Evolutionary conservation across 2,113 vertebrate genomes (phyloP).

Genomic region (Larimichthys crocea): DNA sequence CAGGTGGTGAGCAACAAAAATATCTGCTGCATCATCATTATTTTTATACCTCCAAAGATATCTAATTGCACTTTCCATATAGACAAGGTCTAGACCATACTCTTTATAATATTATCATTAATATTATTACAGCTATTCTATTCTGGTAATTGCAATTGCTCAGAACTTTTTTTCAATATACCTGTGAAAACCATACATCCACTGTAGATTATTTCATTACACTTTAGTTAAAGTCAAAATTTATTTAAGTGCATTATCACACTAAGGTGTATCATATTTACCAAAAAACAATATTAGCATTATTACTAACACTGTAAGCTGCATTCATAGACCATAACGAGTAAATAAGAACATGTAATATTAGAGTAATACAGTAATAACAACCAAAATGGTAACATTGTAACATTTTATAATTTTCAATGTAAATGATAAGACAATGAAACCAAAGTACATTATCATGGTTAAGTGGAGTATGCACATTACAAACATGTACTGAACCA

Average conservation of each 20-base stretch:
- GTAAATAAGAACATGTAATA: neutral
- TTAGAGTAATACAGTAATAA: neutral
- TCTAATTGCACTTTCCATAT: too few species aligned
- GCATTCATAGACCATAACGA: slow-evolving; percentile 3
- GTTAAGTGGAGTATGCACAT: neutral
- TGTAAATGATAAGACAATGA: slow-evolving; percentile 4
- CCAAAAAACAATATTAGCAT: slow-evolving; percentile 1
- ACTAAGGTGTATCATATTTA: neutral
- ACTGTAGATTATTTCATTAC: neutral
- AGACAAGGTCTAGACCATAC: too few species aligned
- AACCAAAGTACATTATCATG: neutral
- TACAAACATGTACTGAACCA: neutral
- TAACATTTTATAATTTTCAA: neutral
- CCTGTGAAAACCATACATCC: too few species aligned
- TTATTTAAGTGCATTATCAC: slow-evolving; percentile 23
- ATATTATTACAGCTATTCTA: too few species aligned
- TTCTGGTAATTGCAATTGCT: too few species aligned
- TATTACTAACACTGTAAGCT: slow-evolving; percentile 1
- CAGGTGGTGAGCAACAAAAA: neutral
- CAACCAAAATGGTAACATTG: neutral
- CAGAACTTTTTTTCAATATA: too few species aligned
- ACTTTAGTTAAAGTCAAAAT: slow-evolving; percentile 1
- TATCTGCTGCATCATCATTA: neutral
- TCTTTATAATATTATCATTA: too few species aligned
- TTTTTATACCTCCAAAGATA: too few species aligned